Conservation (phyloP, 1,140 invertebrate genomes). For the Polypedilum vanderplanki region DNA sequence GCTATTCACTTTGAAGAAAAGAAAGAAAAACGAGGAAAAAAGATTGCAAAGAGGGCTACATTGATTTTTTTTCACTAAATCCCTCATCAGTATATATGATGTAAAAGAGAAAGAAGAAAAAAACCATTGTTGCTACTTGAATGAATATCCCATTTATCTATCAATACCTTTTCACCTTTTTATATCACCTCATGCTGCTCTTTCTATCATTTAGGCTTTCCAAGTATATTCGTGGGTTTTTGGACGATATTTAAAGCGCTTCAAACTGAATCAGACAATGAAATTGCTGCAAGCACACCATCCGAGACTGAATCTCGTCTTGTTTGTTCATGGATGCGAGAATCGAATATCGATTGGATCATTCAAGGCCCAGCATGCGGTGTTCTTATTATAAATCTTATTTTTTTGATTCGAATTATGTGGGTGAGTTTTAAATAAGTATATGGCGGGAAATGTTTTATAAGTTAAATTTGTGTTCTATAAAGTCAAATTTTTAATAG, state of each 20-base stretch:
- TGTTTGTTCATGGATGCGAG: constrained; percentile 61
- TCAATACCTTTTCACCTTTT: not conserved
- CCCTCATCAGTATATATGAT: no score
- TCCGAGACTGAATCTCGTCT: constrained; percentile 33
- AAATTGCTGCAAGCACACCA: not conserved
- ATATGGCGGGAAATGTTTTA: no score
- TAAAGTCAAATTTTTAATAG: no score
- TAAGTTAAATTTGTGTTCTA: no score
- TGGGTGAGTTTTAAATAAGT: constrained; percentile 83
- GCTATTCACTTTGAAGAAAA: no score
- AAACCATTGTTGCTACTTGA: no score
- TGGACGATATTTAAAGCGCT: constrained; percentile 8
- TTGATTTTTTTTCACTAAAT: no score
- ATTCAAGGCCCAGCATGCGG: constrained; percentile 65
- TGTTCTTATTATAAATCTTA: constrained; percentile 70
- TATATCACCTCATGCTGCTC: no score
- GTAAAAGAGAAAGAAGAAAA: no score
- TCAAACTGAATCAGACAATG: constrained; percentile 4
- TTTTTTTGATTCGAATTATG: constrained; percentile 86
- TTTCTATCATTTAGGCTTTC: not conserved
- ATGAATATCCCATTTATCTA: not conserved
- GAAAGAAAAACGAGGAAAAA: no score
- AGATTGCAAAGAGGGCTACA: no score
- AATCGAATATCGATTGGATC: constrained; percentile 70
- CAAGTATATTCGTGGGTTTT: not conserved